A percentile compares a stretch with the other conserved stretches of the same genome.
Conservation (phyloP, 2,797 vertebrate genomes). For the Chelmon rostratus region DNA sequence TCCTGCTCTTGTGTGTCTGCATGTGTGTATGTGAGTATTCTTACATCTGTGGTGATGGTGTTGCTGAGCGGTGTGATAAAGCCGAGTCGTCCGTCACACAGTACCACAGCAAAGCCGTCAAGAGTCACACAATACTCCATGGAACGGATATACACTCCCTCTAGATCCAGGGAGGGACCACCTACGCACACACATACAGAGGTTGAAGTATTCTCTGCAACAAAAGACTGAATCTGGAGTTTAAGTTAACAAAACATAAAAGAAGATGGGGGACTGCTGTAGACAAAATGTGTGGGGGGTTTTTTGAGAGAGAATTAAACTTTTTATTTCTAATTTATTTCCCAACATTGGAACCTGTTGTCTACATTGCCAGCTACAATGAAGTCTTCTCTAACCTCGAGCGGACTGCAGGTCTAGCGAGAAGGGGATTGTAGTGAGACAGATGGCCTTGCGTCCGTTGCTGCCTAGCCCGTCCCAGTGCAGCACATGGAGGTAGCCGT, state of each 20-base stretch:
- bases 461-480: constrained; percentile 94
- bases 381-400: constrained; percentile 86
- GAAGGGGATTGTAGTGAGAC: constrained; percentile 95
- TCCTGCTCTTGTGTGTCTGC: constrained; percentile 52
- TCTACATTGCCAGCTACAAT: not conserved
- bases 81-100: constrained; percentile 95
- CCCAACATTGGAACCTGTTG: not conserved
- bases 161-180: constrained; percentile 95
- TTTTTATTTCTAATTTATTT: not conserved
- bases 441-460: constrained; percentile 95
- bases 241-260: not conserved
- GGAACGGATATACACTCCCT: constrained; percentile 89
- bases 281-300: not conserved
- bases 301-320: not conserved
- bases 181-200: constrained; percentile 73
- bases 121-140: constrained; percentile 97
- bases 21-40: constrained; percentile 18
- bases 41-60: constrained; percentile 94
- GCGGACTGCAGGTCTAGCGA: constrained; percentile 97
- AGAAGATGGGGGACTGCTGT: not conserved
- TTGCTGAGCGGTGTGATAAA: constrained; percentile 95
- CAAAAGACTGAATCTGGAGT: not conserved
- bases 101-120: constrained; percentile 97
- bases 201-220: not conserved
- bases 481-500: constrained; percentile 95